Evolutionary conservation across 1,140 invertebrate species (phyloP).

Genomic region (Phenacoccus solenopsis): DNA sequence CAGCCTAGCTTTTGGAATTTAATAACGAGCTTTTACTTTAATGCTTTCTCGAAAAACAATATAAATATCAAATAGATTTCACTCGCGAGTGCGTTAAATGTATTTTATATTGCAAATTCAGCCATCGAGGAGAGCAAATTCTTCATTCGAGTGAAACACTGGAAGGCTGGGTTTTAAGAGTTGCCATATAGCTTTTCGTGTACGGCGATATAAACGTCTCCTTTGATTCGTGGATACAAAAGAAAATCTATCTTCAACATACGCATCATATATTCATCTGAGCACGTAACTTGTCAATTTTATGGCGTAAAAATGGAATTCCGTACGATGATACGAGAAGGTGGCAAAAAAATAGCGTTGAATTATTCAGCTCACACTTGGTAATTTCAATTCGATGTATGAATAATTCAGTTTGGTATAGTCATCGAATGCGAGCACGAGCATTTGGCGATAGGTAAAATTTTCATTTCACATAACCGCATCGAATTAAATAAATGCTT

Average conservation of each 20-base stretch:
- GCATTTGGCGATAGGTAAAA: neutral
- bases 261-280: no score
- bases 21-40: neutral
- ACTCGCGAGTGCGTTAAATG: neutral
- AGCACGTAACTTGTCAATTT: no score
- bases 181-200: no score
- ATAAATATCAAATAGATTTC: neutral
- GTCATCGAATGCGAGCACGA: neutral
- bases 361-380: neutral
- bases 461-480: neutral
- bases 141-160: no score
- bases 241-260: no score
- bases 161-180: no score
- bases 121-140: no score
- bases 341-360: neutral
- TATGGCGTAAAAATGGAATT: neutral
- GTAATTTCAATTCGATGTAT: neutral
- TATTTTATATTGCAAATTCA: neutral
- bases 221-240: no score
- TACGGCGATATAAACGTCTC: no score
- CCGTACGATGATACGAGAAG: neutral
- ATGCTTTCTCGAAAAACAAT: neutral
- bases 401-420: neutral
- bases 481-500: neutral
- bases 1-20: neutral